phyloP scores from a whole-genome alignment of 2,888 invertebrate species.

The Busseola fusca region DNA sequence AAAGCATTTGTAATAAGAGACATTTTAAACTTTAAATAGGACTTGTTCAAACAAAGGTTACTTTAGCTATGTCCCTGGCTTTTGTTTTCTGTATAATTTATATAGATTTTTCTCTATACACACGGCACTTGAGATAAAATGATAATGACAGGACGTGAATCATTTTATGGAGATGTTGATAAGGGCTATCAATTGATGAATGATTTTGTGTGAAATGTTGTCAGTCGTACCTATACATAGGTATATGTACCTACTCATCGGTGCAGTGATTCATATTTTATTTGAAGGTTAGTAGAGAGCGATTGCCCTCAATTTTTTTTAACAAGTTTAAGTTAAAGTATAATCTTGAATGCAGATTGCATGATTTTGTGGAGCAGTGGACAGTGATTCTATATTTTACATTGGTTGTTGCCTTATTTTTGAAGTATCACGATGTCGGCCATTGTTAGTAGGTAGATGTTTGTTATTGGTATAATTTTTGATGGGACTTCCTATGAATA shows the following conservation, averaged over 20 bases:
- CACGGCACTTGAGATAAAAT: slow-evolving; percentile 43
- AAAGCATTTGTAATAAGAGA: slow-evolving; percentile 16
- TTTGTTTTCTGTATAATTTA: slow-evolving; percentile 27
- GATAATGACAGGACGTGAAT: slow-evolving; percentile 28
- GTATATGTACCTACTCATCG: too few relatives aligned
- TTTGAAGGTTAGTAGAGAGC: background rate
- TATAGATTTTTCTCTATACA: slow-evolving; percentile 25
- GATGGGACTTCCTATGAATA: background rate
- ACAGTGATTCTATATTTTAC: background rate
- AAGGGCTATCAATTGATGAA: slow-evolving; percentile 27
- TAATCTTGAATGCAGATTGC: background rate
- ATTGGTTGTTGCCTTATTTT: background rate
- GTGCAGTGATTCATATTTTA: slow-evolving; percentile 28
- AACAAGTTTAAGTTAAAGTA: background rate
- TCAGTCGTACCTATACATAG: background rate
- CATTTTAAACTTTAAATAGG: slow-evolving; percentile 35
- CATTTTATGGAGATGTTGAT: slow-evolving; percentile 33
- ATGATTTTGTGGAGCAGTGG: too few relatives aligned
- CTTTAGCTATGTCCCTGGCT: slow-evolving; percentile 4
- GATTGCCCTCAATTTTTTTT: background rate
- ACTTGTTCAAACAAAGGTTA: background rate
- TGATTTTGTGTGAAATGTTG: slow-evolving; percentile 25
- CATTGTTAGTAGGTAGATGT: background rate
- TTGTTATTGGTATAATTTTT: background rate
- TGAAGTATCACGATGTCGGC: background rate